phyloP scores from a whole-genome alignment of 1,140 invertebrate species.

The Druon quercuslanigerum region DNA sequence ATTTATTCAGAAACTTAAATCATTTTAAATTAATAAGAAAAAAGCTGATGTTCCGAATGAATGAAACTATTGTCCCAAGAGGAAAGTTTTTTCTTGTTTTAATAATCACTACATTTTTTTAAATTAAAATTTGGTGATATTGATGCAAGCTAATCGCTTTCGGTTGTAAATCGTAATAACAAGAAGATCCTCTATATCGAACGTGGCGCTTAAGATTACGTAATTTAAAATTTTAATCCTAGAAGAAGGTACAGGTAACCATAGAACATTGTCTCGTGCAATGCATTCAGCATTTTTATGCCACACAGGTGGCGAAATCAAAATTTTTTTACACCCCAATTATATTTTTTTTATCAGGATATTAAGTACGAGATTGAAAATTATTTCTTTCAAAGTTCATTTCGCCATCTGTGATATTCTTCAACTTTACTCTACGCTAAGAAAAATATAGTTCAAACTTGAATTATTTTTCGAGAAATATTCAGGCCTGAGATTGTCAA shows the following conservation, averaged over 20 bases:
- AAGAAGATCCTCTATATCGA: constrained; percentile 28
- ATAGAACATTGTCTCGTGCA: constrained; percentile 41
- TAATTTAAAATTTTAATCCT: constrained; percentile 33
- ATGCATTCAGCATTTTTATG: constrained; percentile 35
- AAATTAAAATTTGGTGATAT: background rate
- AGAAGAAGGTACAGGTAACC: constrained; percentile 44
- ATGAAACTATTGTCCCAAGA: too few species aligned
- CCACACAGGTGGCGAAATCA: constrained; percentile 39
- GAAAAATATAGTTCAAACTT: constrained; percentile 37
- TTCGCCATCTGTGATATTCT: background rate
- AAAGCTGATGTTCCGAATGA: background rate
- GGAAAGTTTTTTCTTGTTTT: background rate
- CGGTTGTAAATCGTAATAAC: constrained; percentile 27
- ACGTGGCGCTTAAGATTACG: constrained; percentile 26
- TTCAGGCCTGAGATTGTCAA: too few species aligned
- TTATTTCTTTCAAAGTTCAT: background rate
- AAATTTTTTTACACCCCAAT: background rate
- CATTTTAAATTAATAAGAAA: background rate
- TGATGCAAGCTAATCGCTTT: constrained; percentile 18
- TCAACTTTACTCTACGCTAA: background rate
- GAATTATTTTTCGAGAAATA: constrained; percentile 37
- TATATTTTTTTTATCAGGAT: constrained; percentile 5
- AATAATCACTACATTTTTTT: background rate
- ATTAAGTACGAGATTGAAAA: constrained; percentile 18
- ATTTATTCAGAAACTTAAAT: background rate